phyloP scores from a whole-genome alignment of 2,797 vertebrate genomes.

The Notamacropus eugenii region DNA sequence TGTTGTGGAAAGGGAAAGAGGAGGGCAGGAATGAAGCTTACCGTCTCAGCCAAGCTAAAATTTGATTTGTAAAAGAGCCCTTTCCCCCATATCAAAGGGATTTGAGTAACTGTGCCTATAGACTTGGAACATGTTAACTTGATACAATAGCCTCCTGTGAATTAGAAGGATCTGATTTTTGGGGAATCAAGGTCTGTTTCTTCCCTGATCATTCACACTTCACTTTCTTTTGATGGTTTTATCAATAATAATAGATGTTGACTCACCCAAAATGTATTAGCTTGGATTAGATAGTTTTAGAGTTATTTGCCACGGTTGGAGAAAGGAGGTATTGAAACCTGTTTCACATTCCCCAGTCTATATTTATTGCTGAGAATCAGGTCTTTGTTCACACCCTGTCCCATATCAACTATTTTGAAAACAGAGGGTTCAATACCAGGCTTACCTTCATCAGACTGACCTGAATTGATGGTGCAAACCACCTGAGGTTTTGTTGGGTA shows the following conservation, averaged over 20 bases:
- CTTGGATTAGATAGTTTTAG: conserved; percentile 8
- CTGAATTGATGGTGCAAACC: background rate
- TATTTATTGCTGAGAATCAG: conserved; percentile 4
- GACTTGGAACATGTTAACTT: background rate
- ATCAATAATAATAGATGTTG: conserved; percentile 39
- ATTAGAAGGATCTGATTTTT: background rate
- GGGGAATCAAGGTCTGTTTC: background rate
- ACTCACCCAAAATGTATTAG: background rate
- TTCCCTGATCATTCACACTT: conserved; percentile 6
- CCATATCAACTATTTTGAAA: conserved; percentile 3
- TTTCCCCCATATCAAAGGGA: conserved; percentile 8
- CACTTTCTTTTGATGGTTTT: background rate
- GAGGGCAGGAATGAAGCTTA: background rate
- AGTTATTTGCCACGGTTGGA: background rate
- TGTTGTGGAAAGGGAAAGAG: background rate
- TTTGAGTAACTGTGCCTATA: background rate
- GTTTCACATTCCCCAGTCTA: background rate
- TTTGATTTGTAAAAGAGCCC: conserved; percentile 44
- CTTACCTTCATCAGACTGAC: background rate
- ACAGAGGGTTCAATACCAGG: background rate
- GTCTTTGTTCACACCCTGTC: background rate
- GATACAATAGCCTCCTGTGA: conserved; percentile 12
- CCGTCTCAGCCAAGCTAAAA: conserved; percentile 38
- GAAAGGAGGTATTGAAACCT: background rate
- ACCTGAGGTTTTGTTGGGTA: background rate